Evolutionary conservation across 2,888 invertebrate species (phyloP), one percentile per base, ranked within the genome.

Genomic region (Tortricodes alternella): DNA sequence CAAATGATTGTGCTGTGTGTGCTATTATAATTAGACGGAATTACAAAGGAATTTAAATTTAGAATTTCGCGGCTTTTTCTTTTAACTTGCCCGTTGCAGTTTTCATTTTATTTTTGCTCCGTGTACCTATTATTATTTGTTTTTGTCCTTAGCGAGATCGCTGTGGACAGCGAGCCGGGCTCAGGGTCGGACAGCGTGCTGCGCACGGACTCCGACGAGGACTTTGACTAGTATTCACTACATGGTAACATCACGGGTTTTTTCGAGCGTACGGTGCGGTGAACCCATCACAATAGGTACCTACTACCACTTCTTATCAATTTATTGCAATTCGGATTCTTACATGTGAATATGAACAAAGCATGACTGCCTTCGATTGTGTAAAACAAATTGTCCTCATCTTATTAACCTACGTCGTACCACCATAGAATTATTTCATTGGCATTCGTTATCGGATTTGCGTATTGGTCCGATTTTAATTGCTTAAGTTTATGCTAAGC

Each of bases 151-250:
- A 90, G 90, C 52, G 89, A 85, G 64, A 71, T 82, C 35, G 81
- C 81, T 46, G 79, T 83, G 59, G 89, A 90, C 76, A 91, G 91
- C 71, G 91, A 91, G 50, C 68, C 78, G 0, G 89, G 85, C 27
- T 89, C 91, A 3, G 88, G 83, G n/a, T 85, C 89, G 4, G 91
- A 91, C 73, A 91, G 91, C 75, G 86, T 87, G 21, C 74, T 90
- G 63, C 86, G 85, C 67, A 89, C 91, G 11, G 91, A 91, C 68
- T 90, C 91, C 6, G 91, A 91, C 65, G 91, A 91, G 62, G 90
- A 91, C 70, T 90, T 88, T 61, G 90, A 90, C 70, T 90, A 61
- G 21, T n/a, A 8, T 18, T 6, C 21, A 23, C 19, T 8, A 0
- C 46, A 6, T 34, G 32, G 38, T 8, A 18, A 13, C n/a, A 11